phyloP scores from a whole-genome alignment of 1,140 invertebrate genomes.

The Thaumetopoea pityocampa region DNA sequence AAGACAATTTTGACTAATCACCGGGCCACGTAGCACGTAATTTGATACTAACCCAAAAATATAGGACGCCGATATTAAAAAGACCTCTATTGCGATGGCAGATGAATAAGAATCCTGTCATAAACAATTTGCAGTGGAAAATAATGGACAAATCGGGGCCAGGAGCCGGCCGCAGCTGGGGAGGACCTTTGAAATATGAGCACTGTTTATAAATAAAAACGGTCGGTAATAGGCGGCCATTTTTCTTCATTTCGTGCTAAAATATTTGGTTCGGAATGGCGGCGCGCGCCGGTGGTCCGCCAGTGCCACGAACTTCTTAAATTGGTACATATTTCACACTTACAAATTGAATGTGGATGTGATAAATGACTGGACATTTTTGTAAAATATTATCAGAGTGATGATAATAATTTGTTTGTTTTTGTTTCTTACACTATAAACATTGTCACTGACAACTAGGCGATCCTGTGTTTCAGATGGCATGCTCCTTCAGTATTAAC shows the following conservation, averaged over 20 bases:
- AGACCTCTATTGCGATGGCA: background rate
- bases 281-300: conserved; percentile 9
- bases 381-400: too few species aligned
- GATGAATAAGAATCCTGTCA: conserved; percentile 15
- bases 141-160: conserved; percentile 15
- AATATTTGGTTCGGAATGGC: conserved; percentile 20
- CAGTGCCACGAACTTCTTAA: conserved; percentile 25
- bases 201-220: conserved; percentile 34
- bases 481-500: too few species aligned
- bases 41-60: conserved; percentile 25
- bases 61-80: conserved; percentile 18
- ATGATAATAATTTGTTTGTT: too few species aligned
- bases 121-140: conserved; percentile 12
- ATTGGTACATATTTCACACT: conserved; percentile 24
- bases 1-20: conserved; percentile 40
- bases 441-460: too few species aligned
- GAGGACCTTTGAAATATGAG: conserved; percentile 22
- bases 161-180: conserved; percentile 5
- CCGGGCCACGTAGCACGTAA: conserved; percentile 32
- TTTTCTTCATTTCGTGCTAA: conserved; percentile 35
- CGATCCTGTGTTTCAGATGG: too few species aligned
- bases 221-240: conserved; percentile 30
- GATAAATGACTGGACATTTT: too few species aligned
- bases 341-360: background rate
- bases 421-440: too few species aligned